Evolutionary conservation across 2,888 invertebrate species (phyloP), one percentile per base, ranked within the genome.

Genomic region (Erynnis tages): DNA sequence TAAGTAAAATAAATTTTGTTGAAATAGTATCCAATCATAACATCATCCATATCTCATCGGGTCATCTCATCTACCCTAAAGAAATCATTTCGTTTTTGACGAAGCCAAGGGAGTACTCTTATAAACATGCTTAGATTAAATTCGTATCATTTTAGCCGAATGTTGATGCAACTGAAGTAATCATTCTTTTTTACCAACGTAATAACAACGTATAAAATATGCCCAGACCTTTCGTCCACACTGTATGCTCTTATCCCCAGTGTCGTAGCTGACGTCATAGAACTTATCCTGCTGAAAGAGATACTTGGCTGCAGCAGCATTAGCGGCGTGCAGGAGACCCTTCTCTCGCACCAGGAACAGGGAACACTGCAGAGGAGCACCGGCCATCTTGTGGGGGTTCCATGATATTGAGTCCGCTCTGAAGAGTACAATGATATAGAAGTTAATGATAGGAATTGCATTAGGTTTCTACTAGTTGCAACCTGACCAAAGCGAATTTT

Each of bases 381-480:
- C 96, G 7, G 94, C 89, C 91, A 96, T 94, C 76, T 96, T 96
- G 77, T 96, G 96, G 0, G 96, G 94, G 86, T 96, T 96, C 96
- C 96, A 96, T 0, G 95, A 90, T 58, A 96, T 87, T 0, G 96
- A 96, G 69, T 96, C 91, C 0, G 94, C 92, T 65, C 95, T 93
- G 74, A 11, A 82, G 78, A 41, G 8, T 4, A 17, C 4, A 17
- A 7, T 2, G n/a, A n/a, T n/a, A n/a, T n/a, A n/a, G n/a, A n/a
- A n/a, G n/a, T n/a, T n/a, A n/a, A n/a, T n/a, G n/a, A n/a, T n/a
- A n/a, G n/a, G n/a, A n/a, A n/a, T n/a, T n/a, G n/a, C n/a, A n/a
- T n/a, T n/a, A n/a, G n/a, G n/a, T n/a, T n/a, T n/a, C n/a, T n/a
- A n/a, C n/a, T n/a, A n/a, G n/a, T n/a, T n/a, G n/a, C n/a, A n/a